A percentile compares a stretch with the other conserved stretches of the same genome.
Evolutionary conservation across 2,797 vertebrate genomes (phyloP).

Genomic region (Sardinella longiceps): DNA sequence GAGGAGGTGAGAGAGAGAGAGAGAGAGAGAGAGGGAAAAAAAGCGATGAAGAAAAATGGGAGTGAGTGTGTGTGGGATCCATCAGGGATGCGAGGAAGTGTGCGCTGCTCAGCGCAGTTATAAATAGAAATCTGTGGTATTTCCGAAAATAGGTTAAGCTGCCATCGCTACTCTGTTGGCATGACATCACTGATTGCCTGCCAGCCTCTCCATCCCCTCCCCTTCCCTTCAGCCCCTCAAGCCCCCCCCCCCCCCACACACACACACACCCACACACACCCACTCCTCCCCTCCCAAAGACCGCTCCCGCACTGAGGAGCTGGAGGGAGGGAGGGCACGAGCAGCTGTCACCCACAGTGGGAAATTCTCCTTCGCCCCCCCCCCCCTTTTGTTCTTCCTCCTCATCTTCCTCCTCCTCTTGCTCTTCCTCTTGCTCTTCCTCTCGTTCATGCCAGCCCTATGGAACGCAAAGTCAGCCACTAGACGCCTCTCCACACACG

Average conservation of each 20-base stretch:
- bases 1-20: constrained; percentile 13
- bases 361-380: constrained; percentile 45
- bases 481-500: background rate
- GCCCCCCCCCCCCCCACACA: background rate
- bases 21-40: background rate
- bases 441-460: constrained; percentile 31
- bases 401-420: constrained; percentile 47
- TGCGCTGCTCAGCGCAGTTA: constrained; percentile 76
- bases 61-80: constrained; percentile 53
- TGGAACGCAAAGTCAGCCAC: constrained; percentile 17
- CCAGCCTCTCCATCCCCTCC: constrained; percentile 56
- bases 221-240: background rate
- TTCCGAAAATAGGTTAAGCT: constrained; percentile 88
- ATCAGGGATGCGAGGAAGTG: constrained; percentile 70
- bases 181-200: constrained; percentile 82
- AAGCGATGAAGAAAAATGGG: background rate
- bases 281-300: constrained; percentile 52
- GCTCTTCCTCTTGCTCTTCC: constrained; percentile 29
- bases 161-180: constrained; percentile 78
- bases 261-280: background rate
- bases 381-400: constrained; percentile 46
- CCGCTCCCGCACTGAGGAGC: constrained; percentile 62
- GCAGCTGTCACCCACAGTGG: constrained; percentile 58
- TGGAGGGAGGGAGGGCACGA: constrained; percentile 37
- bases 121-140: constrained; percentile 82